Percentiles rank a stretch among this genome's conserved stretches.
Evolutionary conservation across 1,140 invertebrate genomes (phyloP).

Genomic region (Choristoneura fumiferana): DNA sequence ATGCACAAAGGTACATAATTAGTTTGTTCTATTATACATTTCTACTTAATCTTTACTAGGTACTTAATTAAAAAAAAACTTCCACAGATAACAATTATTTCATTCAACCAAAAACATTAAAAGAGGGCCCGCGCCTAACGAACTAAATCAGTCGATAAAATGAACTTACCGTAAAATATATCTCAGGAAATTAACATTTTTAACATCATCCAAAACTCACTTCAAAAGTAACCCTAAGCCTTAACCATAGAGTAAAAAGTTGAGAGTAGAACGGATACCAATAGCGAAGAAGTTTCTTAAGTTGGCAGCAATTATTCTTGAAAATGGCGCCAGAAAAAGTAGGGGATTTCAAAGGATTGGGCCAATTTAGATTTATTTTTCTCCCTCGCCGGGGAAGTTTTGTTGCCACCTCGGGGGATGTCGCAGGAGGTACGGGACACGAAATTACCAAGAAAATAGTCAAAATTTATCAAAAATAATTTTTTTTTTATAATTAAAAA

Average conservation of each 20-base stretch:
- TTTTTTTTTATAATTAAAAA: neutral
- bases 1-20: too few relatives aligned
- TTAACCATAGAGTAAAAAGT: conserved; percentile 26
- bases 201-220: conserved; percentile 18
- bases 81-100: neutral
- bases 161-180: conserved; percentile 37
- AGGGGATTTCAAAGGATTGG: conserved; percentile 68
- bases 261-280: conserved; percentile 13
- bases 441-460: too few relatives aligned
- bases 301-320: conserved; percentile 58
- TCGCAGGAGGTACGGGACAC: conserved; percentile 19
- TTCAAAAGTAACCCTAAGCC: conserved; percentile 18
- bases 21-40: too few relatives aligned
- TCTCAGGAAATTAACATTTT: conserved; percentile 41
- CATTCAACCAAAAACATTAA: conserved; percentile 2
- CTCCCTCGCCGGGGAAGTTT: conserved; percentile 54
- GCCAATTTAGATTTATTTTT: conserved; percentile 75
- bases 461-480: too few relatives aligned
- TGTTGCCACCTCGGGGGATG: conserved; percentile 45
- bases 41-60: too few relatives aligned
- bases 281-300: conserved; percentile 48
- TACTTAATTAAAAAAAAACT: neutral
- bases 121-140: neutral
- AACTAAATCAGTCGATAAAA: conserved; percentile 37
- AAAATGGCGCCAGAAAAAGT: conserved; percentile 66